Conservation (phyloP, 2,888 invertebrate species). For the Oscheius sp. region DNA sequence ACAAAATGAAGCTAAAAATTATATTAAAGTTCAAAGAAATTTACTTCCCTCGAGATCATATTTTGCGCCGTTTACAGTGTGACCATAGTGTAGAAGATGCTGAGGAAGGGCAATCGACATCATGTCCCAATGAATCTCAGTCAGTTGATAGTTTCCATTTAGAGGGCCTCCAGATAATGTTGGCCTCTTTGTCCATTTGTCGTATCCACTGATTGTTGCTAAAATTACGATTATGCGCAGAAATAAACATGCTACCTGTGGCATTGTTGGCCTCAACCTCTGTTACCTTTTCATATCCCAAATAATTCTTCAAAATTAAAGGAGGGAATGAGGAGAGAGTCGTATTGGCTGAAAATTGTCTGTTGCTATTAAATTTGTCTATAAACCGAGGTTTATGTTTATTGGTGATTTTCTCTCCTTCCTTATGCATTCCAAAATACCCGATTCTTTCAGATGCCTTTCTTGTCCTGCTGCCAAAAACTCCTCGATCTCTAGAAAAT, state of each 20-base stretch:
- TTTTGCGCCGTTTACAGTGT: slow-evolving; percentile 10
- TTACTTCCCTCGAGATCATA: slow-evolving; percentile 24
- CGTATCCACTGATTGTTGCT: slow-evolving; percentile 18
- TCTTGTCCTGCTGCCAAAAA: background rate
- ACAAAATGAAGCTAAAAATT: slow-evolving; percentile 22
- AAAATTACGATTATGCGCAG: background rate
- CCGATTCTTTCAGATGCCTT: background rate
- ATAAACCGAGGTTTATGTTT: slow-evolving; percentile 3
- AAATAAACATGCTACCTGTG: background rate
- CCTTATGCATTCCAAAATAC: background rate
- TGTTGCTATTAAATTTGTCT: background rate
- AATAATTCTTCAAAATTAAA: slow-evolving; percentile 16
- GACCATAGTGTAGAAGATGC: slow-evolving; percentile 1
- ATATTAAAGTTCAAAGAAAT: background rate
- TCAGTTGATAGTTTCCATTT: slow-evolving; percentile 7
- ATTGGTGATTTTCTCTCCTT: slow-evolving; percentile 15
- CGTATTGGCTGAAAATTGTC: background rate
- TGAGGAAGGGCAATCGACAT: background rate
- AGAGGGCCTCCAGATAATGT: slow-evolving; percentile 18
- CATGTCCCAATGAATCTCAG: slow-evolving; percentile 21
- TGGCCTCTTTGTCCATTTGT: slow-evolving; percentile 13
- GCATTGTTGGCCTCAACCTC: slow-evolving; percentile 8
- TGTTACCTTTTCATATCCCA: background rate
- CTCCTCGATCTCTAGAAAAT: background rate
- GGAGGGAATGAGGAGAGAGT: background rate